These are phyloP conservation scores for Mesorhabditis sp. DNA, from an alignment of 2,888 invertebrate genomes.

Conservation along the genomic window DNA sequence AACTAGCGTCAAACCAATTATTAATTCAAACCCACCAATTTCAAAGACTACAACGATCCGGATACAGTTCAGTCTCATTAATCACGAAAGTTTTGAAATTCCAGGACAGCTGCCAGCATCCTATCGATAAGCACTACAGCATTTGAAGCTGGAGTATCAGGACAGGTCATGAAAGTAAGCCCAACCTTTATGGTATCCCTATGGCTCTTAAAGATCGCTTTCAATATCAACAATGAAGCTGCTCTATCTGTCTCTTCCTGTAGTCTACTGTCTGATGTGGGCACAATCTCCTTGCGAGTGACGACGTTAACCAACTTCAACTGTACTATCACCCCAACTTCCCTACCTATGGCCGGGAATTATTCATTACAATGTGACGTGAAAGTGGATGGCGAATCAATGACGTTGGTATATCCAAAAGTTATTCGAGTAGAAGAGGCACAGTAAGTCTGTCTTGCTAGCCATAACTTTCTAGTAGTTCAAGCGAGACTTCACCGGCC, in stretches of 20 bases:
- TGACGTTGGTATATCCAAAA: not conserved
- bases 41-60: too few species aligned
- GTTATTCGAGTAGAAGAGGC: not conserved
- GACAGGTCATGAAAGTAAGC: too few species aligned
- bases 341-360: not conserved
- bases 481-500: too few species aligned
- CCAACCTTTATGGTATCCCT: too few species aligned
- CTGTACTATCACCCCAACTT: not conserved
- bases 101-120: too few species aligned
- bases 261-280: not conserved
- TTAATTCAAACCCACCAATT: too few species aligned
- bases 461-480: too few species aligned
- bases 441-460: not conserved
- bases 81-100: too few species aligned
- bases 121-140: too few species aligned
- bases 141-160: too few species aligned
- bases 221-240: not conserved
- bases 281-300: not conserved
- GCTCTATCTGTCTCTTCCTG: not conserved
- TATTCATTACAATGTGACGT: not conserved
- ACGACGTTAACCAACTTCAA: not conserved
- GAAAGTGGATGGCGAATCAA: not conserved
- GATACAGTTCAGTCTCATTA: too few species aligned
- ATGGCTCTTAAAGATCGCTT: not conserved
- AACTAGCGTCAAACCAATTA: too few species aligned